Base-by-base conservation (phyloP, 2,113 vertebrate species). In the Eulemur rufifrons region DNA sequence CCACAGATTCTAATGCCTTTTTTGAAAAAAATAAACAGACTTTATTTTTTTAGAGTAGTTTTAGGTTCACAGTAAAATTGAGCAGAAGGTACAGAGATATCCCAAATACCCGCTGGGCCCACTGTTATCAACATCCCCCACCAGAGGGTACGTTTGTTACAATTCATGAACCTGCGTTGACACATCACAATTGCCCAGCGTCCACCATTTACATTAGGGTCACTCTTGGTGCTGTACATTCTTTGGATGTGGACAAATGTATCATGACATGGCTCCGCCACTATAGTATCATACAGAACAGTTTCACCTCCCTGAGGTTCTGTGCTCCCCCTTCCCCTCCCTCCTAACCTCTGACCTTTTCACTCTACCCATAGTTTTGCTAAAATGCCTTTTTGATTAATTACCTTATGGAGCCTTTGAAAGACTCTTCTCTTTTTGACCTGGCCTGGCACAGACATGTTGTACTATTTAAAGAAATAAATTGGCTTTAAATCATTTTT, bases 131-230 rank as follows among this genome's bases (percentile, higher is more conserved):
- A 7, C 50, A 39, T 14, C n/a, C 5, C 42, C 74, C 27, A 39
- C 5, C 25, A 32, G 14, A 29, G 37, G 56, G 56, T 47, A 20
- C 54, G 39, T 50, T 80, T 25, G 42, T 61, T n/a, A 34, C 6
- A 14, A 15, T 4, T 12, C 34, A 12, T 20, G 52, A 34, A n/a
- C 27, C 52, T 11, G 0, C 21, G 1, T 1, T 42, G 56, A 5
- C 11, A 8, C 45, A 2, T 52, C 39, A 29, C 9, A 11, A 3
- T 34, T 3, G 5, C 56, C 32, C 54, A 45, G 34, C 39, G 11
- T 12, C 34, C 3, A 2, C 11, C 2, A 4, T 12, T 3, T 7
- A 14, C 0, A 0, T 34, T 4, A n/a, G 73, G 29, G 9, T 21
- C 25, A 3, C 64, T 42, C 47, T 56, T 15, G 50, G 37, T 27